Conservation (phyloP, 2,797 vertebrate genomes). For the Melanotaenia nigrans region DNA sequence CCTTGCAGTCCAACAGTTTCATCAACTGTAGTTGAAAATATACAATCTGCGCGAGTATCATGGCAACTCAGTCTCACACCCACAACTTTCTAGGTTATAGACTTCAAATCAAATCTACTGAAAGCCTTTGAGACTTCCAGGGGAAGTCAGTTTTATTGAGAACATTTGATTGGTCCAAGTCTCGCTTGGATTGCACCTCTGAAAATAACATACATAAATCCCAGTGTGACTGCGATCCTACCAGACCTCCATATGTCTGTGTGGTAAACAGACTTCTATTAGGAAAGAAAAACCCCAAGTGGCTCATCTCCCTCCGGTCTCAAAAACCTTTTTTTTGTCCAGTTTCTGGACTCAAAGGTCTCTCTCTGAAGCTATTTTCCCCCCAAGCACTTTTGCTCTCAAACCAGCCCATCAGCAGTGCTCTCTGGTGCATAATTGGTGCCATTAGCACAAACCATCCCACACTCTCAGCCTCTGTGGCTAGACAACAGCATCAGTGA, state of each 20-base stretch:
- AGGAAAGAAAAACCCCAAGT: constrained; percentile 44
- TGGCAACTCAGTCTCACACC: constrained; percentile 45
- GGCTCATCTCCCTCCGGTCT: constrained; percentile 48
- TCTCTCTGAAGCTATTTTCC: constrained; percentile 7
- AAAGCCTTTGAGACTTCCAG: constrained; percentile 61
- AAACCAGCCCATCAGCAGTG: constrained; percentile 58
- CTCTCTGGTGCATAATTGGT: constrained; percentile 75
- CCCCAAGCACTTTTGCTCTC: constrained; percentile 29
- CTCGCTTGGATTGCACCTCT: constrained; percentile 60
- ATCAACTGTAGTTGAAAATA: constrained; percentile 35
- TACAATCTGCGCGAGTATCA: constrained; percentile 45
- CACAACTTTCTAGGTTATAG: constrained; percentile 50
- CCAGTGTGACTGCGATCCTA: constrained; percentile 49
- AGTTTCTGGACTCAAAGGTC: constrained; percentile 28
- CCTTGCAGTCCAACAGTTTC: constrained; percentile 21
- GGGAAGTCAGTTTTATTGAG: constrained; percentile 66
- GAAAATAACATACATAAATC: constrained; percentile 75
- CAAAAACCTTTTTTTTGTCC: constrained; percentile 5
- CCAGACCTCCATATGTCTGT: constrained; percentile 61
- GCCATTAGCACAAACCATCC: constrained; percentile 66
- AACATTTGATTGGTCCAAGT: constrained; percentile 64
- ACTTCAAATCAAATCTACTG: constrained; percentile 69
- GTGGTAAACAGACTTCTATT: constrained; percentile 40
- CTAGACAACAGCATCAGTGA: constrained; percentile 32
- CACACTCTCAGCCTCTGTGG: constrained; percentile 47